Conservation (phyloP, 2,888 invertebrate genomes). For the Catocala nupta region DNA sequence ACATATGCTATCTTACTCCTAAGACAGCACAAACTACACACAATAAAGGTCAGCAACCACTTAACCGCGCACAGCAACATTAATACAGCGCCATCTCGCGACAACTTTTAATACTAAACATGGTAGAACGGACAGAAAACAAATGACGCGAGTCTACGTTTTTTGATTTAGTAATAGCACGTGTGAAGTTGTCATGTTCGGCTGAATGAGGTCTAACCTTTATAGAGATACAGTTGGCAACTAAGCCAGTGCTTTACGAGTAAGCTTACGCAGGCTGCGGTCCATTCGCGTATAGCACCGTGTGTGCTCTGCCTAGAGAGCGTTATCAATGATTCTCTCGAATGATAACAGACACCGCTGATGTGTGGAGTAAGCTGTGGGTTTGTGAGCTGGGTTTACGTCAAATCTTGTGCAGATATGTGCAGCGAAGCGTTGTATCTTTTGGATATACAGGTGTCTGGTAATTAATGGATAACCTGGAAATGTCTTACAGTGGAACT, state of each 20-base stretch:
- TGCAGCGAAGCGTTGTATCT: not conserved
- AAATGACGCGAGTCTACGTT: not conserved
- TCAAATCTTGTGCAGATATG: not conserved
- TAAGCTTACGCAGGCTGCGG: conserved; percentile 29
- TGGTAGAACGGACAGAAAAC: too few species aligned
- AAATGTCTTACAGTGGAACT: too few species aligned
- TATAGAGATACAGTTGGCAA: conserved; percentile 29
- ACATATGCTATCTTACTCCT: not conserved
- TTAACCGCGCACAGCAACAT: too few species aligned
- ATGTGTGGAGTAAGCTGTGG: not conserved
- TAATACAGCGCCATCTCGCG: too few species aligned
- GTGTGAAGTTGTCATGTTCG: not conserved
- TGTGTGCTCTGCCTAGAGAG: not conserved
- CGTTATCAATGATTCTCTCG: conserved; percentile 6
- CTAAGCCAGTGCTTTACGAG: conserved; percentile 49
- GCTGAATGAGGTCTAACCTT: not conserved
- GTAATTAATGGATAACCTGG: too few species aligned
- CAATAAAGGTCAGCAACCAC: too few species aligned
- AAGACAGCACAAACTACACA: not conserved
- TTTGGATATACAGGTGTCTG: too few species aligned
- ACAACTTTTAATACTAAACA: too few species aligned
- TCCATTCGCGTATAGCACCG: not conserved
- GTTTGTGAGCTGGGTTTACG: not conserved
- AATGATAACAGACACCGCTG: not conserved
- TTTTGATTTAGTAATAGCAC: not conserved